These are phyloP conservation scores for Sebastes kiyomatsui DNA, from an alignment of 2,797 vertebrate genomes.

Conservation along the genomic window DNA sequence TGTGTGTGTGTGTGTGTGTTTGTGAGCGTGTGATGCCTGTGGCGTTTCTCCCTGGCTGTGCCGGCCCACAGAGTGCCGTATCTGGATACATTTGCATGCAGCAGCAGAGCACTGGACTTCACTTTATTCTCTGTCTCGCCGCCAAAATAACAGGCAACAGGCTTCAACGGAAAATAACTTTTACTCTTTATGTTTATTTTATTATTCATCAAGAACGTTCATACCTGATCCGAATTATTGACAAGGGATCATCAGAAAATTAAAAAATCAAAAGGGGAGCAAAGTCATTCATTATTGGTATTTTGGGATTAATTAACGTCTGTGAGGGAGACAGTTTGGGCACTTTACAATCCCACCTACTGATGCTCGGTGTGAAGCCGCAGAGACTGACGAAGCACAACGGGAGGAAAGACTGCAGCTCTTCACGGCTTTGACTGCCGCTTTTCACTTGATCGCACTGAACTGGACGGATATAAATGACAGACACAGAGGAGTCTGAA, in stretches of 20 bases:
- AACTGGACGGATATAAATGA: conserved; percentile 18
- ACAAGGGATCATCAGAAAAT: conserved; percentile 29
- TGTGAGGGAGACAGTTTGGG: conserved; percentile 29
- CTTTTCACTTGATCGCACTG: conserved; percentile 19
- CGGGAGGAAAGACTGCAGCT: conserved; percentile 32
- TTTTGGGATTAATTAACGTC: conserved; percentile 57
- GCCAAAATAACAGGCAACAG: background rate
- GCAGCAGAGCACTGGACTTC: conserved; percentile 14
- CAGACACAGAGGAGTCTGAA: background rate
- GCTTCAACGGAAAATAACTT: conserved; percentile 6
- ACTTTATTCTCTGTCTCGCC: conserved; percentile 10
- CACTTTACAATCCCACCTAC: conserved; percentile 4
- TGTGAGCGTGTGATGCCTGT: conserved; percentile 18
- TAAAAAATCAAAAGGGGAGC: conserved; percentile 22
- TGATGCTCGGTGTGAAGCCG: conserved; percentile 25
- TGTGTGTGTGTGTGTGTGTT: background rate
- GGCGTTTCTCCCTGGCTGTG: conserved; percentile 30
- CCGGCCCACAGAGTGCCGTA: background rate
- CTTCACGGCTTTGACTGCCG: conserved; percentile 27
- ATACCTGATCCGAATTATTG: conserved; percentile 41
- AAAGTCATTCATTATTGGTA: conserved; percentile 56
- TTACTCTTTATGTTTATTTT: conserved; percentile 44
- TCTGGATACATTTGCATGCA: conserved; percentile 27
- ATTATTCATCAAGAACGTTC: conserved; percentile 28
- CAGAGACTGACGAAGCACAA: background rate